Base-by-base conservation (phyloP, 2,113 vertebrate species). In the Rutilus rutilus region DNA sequence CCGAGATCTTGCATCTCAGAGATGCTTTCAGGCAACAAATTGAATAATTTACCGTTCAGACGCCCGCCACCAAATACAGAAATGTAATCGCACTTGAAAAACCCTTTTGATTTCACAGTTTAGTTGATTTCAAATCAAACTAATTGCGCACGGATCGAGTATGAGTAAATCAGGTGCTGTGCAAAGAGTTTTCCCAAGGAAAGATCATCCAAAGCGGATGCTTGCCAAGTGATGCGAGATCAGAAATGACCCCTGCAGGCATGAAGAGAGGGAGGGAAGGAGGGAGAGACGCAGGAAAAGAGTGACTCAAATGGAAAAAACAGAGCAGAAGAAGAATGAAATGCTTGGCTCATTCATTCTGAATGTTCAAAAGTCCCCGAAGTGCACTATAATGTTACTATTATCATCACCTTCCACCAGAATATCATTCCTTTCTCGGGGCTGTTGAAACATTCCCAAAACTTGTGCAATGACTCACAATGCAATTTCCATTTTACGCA, bases 201-300 rank as follows among this genome's bases (percentile, higher is more conserved):
- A 36, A n/a, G 27, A 69, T 82, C 62, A 36, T 65, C 45, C 4
- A 54, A 50, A 69, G 62, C 19, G 21, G 62, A 82, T 52, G 27
- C 62, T 33, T 82, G 62, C 45, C 80, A 82, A 82, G 80, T 82
- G 80, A 82, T 82, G 80, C 62, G 11, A 82, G 47, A 82, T 82
- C 80, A 82, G 45, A 69, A 82, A 69, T 67, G 62, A 82, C 62
- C 62, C 80, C 62, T 19, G 27, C 45, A 82, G 80, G 45, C 27
- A 54, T 42, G 77, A 79, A 79, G 33, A 60, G 33, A 79, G 77
- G n/a, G 77, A 78, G 45, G 27, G 6, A 60, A 10, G 33, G 50
- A 78, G 15, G 17, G 52, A 57, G 54, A 57, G 54, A 23, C 2
- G 6, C 27, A 78, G 77, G 19, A 64, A 74, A 80, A 82, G 25